Percentiles rank a stretch among this genome's conserved stretches.
These are phyloP conservation scores for Sarcophaga carnaria DNA, from an alignment of 2,888 invertebrate genomes.

Conservation along the genomic window DNA sequence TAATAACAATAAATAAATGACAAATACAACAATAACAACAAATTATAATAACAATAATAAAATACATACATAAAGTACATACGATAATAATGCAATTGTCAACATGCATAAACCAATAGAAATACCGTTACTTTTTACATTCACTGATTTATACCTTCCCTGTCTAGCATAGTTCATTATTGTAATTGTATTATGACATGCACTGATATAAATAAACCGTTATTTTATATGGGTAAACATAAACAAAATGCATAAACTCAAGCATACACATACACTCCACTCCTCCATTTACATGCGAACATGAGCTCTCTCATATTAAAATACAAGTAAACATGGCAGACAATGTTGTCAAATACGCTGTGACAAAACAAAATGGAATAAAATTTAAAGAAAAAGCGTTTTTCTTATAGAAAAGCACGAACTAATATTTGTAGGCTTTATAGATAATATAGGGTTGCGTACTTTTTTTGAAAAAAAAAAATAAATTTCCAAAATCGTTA, in stretches of 20 bases:
- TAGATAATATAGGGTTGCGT: too few relatives aligned
- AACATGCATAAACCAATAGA: constrained; percentile 44
- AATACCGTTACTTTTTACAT: constrained; percentile 7
- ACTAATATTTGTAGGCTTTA: too few relatives aligned
- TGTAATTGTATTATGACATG: constrained; percentile 36
- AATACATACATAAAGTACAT: constrained; percentile 15
- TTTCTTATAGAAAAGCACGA: too few relatives aligned
- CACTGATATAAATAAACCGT: constrained; percentile 26
- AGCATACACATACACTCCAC: neutral
- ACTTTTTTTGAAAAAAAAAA: too few relatives aligned
- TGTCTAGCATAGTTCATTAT: constrained; percentile 15
- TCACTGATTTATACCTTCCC: neutral
- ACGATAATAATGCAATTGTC: constrained; percentile 7
- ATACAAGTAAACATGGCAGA: neutral
- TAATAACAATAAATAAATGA: constrained; percentile 13
- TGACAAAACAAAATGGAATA: neutral
- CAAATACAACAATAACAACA: constrained; percentile 27
- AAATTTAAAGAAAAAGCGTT: too few relatives aligned
- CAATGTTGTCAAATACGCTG: neutral
- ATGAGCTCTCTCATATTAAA: neutral
- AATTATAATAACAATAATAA: constrained; percentile 34
- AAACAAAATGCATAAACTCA: neutral
- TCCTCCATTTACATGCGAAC: neutral
- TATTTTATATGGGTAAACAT: constrained; percentile 18
- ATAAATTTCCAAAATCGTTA: too few relatives aligned